These are phyloP conservation scores for Fregata magnificens DNA, from an alignment of 2,113 vertebrate species.

Conservation along the genomic window DNA sequence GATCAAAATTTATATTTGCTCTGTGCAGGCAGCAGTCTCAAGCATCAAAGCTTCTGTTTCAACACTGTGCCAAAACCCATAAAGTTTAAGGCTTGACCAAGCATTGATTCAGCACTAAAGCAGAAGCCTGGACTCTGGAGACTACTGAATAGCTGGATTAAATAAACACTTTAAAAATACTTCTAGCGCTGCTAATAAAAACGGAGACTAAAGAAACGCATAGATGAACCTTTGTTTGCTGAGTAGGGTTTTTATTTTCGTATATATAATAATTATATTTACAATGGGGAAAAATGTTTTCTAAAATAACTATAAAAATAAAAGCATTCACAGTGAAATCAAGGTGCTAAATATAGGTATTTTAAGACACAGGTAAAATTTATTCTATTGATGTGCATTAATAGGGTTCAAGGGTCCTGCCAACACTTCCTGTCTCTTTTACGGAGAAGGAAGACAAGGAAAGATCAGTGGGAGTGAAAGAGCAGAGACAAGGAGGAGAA, in stretches of 20 bases:
- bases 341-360: background rate
- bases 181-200: conserved; percentile 61
- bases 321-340: background rate
- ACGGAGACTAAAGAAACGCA: conserved; percentile 7
- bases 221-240: background rate
- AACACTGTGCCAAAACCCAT: conserved; percentile 69
- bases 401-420: background rate
- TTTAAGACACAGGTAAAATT: background rate
- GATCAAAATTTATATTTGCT: conserved; percentile 74
- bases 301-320: conserved; percentile 14
- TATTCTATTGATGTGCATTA: background rate
- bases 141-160: conserved; percentile 59
- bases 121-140: conserved; percentile 65
- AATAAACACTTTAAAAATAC: conserved; percentile 65
- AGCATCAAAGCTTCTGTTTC: conserved; percentile 70
- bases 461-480: background rate
- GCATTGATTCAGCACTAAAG: conserved; percentile 65
- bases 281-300: background rate
- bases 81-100: conserved; percentile 76
- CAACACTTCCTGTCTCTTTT: background rate
- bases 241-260: background rate
- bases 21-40: conserved; percentile 62
- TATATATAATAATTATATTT: background rate
- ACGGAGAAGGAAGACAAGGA: background rate
- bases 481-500: background rate